A percentile compares a stretch with the other conserved stretches of the same genome.
Conservation (phyloP, 2,113 vertebrate genomes). For the Carollia perspicillata region DNA sequence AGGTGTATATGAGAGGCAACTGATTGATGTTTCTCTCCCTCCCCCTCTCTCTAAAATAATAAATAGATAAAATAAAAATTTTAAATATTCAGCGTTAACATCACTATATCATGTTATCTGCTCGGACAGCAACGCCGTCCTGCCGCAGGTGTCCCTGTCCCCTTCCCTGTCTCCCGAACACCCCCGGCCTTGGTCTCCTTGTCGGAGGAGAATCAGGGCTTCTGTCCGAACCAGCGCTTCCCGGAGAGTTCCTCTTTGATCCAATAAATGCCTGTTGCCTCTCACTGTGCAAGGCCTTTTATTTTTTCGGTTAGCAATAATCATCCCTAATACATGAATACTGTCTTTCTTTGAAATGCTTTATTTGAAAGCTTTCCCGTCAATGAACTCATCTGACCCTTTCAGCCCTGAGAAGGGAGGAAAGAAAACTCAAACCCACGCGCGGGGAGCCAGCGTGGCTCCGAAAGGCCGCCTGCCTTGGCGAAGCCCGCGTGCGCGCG, state of each 20-base stretch:
- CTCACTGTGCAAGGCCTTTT: neutral
- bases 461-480: neutral
- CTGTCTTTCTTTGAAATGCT: neutral
- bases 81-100: too few species aligned
- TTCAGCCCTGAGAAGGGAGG: neutral
- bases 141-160: too few species aligned
- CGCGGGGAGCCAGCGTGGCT: neutral
- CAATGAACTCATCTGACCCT: neutral
- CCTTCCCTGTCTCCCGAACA: too few species aligned
- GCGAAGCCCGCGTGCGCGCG: neutral
- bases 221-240: neutral
- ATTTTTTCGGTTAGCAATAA: neutral
- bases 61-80: too few species aligned
- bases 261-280: neutral
- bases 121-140: too few species aligned
- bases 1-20: too few species aligned
- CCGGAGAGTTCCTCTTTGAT: neutral
- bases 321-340: neutral
- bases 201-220: neutral
- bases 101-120: too few species aligned
- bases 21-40: too few species aligned
- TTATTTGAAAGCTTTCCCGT: neutral
- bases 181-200: neutral
- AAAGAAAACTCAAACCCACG: accelerated
- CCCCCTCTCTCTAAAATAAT: too few species aligned